Evolutionary conservation across 2,888 invertebrate species (phyloP).

Genomic region (Muschampia plurimacula): DNA sequence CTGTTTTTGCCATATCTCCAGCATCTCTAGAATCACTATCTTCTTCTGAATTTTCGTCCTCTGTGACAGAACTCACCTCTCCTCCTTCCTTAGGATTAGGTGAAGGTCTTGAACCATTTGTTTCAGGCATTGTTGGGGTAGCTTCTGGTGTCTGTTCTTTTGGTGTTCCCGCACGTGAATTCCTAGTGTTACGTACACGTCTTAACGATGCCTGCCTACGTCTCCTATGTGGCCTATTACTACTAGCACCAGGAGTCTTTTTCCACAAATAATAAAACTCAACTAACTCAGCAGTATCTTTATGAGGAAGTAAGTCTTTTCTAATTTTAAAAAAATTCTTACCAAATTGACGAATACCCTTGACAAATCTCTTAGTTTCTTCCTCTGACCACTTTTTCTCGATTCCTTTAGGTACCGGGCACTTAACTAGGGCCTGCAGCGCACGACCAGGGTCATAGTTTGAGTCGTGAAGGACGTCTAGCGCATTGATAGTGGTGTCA

Average conservation of each 20-base stretch:
- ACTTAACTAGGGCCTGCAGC: constrained; percentile 97
- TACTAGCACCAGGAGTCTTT: constrained; percentile 98
- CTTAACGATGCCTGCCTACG: constrained; percentile 94
- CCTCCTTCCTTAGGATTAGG: constrained; percentile 89
- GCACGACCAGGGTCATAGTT: constrained; percentile 99
- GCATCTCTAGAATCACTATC: constrained; percentile 97
- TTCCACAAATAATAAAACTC: constrained; percentile 99
- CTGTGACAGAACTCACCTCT: constrained; percentile 92
- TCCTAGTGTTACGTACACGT: constrained; percentile 94
- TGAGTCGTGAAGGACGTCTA: constrained; percentile 97
- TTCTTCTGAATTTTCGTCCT: constrained; percentile 97
- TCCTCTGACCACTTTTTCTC: constrained; percentile 99
- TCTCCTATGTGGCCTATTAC: constrained; percentile 97
- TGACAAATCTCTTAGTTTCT: constrained; percentile 98
- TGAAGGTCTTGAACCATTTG: constrained; percentile 86
- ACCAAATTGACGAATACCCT: constrained; percentile 98
- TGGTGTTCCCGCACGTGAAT: constrained; percentile 92
- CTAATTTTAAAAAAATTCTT: constrained; percentile 99
- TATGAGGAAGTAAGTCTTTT: constrained; percentile 98
- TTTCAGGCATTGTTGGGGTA: constrained; percentile 79
- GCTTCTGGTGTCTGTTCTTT: constrained; percentile 90
- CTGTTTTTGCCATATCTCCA: constrained; percentile 92
- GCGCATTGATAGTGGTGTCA: constrained; percentile 98
- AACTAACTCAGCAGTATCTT: constrained; percentile 98
- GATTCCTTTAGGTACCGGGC: constrained; percentile 98